A percentile compares a stretch with the other conserved stretches of the same genome.
These are phyloP conservation scores for Psammodynastes pulverulentus DNA, from an alignment of 2,113 vertebrate genomes.

Conservation along the genomic window DNA sequence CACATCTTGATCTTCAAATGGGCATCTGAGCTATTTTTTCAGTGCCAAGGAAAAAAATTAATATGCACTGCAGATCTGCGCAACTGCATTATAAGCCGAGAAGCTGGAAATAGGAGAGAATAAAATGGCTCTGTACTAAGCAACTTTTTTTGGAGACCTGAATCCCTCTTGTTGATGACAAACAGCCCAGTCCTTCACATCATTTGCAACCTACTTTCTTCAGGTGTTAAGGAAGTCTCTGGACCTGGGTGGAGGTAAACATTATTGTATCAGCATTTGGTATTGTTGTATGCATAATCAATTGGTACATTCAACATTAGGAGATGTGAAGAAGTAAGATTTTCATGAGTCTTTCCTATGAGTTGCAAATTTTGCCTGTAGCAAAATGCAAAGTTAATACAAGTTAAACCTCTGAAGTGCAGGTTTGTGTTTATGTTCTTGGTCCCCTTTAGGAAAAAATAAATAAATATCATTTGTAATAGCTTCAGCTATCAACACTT, in stretches of 20 bases:
- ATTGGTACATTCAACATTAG: neutral
- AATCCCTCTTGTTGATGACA: neutral
- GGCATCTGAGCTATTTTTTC: conserved; percentile 58
- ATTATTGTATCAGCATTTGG: neutral
- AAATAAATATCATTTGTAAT: neutral
- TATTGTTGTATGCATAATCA: neutral
- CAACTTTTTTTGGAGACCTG: neutral
- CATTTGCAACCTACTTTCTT: neutral
- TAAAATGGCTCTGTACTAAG: neutral
- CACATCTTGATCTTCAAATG: conserved; percentile 71
- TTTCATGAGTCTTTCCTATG: neutral
- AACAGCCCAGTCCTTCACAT: neutral
- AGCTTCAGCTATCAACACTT: neutral
- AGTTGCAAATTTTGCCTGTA: neutral
- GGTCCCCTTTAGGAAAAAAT: neutral
- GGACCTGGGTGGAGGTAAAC: neutral
- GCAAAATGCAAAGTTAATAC: neutral
- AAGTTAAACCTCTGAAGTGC: neutral
- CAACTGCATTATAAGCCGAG: conserved; percentile 55
- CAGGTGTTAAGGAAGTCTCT: neutral
- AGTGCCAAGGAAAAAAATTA: conserved; percentile 63
- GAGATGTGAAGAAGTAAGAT: neutral
- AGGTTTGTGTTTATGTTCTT: neutral
- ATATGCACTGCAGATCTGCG: conserved; percentile 45
- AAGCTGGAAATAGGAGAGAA: conserved; percentile 42